Evolutionary conservation across 2,888 invertebrate species (phyloP).

Genomic region (Caradrina clavipalpis): DNA sequence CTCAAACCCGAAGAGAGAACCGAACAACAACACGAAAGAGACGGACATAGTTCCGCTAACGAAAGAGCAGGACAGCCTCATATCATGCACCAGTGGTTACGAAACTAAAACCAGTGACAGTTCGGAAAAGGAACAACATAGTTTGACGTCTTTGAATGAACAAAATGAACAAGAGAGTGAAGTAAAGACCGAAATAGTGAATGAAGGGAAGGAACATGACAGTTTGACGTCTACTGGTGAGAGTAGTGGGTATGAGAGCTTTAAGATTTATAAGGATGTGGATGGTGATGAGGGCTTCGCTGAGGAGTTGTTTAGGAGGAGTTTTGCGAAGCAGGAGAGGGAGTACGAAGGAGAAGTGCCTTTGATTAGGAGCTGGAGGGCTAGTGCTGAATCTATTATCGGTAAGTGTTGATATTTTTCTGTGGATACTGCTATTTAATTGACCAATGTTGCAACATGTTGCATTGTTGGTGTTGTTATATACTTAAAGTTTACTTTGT

Average conservation of each 20-base stretch:
- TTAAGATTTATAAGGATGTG: constrained; percentile 91
- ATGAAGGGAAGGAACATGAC: constrained; percentile 84
- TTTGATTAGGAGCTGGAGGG: constrained; percentile 80
- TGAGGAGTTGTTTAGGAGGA: constrained; percentile 86
- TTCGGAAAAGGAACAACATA: constrained; percentile 72
- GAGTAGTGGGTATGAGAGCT: constrained; percentile 93
- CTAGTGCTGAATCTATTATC: constrained; percentile 83
- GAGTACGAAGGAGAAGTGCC: constrained; percentile 77
- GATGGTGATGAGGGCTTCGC: constrained; percentile 87
- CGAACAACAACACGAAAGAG: constrained; percentile 84
- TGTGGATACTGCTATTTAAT: neutral
- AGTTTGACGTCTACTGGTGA: constrained; percentile 91
- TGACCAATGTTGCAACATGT: no score
- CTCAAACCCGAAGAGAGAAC: constrained; percentile 83
- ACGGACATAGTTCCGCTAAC: constrained; percentile 69
- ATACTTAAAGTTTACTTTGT: no score
- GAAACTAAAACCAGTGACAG: constrained; percentile 78
- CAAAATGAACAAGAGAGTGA: constrained; percentile 66
- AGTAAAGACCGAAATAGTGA: constrained; percentile 66
- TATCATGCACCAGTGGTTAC: constrained; percentile 87
- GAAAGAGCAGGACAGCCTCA: constrained; percentile 86
- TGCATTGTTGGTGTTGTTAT: no score
- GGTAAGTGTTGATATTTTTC: constrained; percentile 71
- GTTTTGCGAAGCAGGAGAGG: constrained; percentile 80
- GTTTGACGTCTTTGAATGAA: constrained; percentile 62